Percentiles rank a stretch among this genome's conserved stretches.
Evolutionary conservation across 2,888 invertebrate species (phyloP).

Genomic region (Campoplex capitator): DNA sequence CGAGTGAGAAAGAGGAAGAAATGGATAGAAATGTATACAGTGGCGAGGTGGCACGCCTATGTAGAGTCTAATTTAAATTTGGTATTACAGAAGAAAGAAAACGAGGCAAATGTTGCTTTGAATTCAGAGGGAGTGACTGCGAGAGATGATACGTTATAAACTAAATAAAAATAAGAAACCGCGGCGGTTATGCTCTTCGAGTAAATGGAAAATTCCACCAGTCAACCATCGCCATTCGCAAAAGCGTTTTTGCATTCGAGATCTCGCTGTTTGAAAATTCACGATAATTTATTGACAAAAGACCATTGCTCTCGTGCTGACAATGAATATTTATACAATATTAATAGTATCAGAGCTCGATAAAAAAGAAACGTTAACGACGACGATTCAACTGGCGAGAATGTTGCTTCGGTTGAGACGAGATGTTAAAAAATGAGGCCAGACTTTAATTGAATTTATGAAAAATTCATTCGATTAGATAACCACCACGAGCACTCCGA

Average conservation of each 20-base stretch:
- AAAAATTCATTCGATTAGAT: conserved; percentile 56
- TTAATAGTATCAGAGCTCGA: conserved; percentile 21
- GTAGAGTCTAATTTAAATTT: conserved; percentile 47
- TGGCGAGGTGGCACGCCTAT: neutral
- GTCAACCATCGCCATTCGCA: neutral
- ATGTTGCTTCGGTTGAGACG: neutral
- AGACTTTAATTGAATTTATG: conserved; percentile 54
- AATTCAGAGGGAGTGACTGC: neutral
- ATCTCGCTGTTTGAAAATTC: neutral
- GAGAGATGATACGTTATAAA: neutral
- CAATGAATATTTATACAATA: conserved; percentile 18
- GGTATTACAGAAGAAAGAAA: conserved; percentile 23
- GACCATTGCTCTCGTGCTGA: conserved; percentile 15
- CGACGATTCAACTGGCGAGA: neutral
- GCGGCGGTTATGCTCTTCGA: neutral
- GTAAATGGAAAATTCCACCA: conserved; percentile 50
- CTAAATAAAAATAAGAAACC: neutral
- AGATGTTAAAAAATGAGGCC: conserved; percentile 42
- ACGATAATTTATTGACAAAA: conserved; percentile 34
- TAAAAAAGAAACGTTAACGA: conserved; percentile 4
- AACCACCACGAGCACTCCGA: neutral
- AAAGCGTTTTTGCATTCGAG: neutral
- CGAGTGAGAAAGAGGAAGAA: neutral
- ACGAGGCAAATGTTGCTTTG: neutral
- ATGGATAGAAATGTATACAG: neutral